Evolutionary conservation across 2,797 vertebrate species (phyloP).

Genomic region (Alcedo atthis): DNA sequence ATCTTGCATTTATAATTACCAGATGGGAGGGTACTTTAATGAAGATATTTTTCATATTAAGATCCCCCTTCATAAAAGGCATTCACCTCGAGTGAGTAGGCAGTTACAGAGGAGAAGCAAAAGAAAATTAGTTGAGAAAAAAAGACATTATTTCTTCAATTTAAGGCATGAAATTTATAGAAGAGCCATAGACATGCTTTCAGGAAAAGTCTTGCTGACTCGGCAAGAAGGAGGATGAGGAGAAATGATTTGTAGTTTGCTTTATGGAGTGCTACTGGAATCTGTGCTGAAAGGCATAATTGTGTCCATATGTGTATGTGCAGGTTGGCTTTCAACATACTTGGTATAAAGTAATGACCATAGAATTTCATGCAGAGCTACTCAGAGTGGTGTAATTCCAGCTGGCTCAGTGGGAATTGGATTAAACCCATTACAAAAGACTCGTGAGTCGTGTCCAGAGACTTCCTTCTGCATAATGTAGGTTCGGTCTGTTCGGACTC

Average conservation of each 20-base stretch:
- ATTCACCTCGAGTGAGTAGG: background rate
- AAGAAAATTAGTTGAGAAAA: background rate
- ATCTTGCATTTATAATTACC: conserved; percentile 40
- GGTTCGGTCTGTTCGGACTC: background rate
- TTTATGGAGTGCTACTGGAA: background rate
- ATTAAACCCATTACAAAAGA: background rate
- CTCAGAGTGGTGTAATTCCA: background rate
- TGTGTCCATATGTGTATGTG: background rate
- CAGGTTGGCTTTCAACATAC: background rate
- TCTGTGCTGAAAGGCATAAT: background rate
- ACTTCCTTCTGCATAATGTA: background rate
- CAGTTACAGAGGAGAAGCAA: background rate
- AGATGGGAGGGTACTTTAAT: conserved; percentile 24
- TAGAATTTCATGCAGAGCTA: background rate
- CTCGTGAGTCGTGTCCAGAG: background rate
- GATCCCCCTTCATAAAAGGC: background rate
- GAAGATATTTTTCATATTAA: conserved; percentile 19
- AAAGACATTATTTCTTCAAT: background rate
- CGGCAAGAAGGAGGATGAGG: background rate
- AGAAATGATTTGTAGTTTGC: background rate
- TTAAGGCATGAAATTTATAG: background rate
- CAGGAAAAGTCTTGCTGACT: background rate
- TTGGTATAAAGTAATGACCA: background rate
- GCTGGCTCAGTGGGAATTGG: background rate
- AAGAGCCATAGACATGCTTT: background rate